Percentiles rank a stretch among this genome's conserved stretches.
phyloP scores from a whole-genome alignment of 2,888 invertebrate genomes.

The Lasioglossum marginatum region DNA sequence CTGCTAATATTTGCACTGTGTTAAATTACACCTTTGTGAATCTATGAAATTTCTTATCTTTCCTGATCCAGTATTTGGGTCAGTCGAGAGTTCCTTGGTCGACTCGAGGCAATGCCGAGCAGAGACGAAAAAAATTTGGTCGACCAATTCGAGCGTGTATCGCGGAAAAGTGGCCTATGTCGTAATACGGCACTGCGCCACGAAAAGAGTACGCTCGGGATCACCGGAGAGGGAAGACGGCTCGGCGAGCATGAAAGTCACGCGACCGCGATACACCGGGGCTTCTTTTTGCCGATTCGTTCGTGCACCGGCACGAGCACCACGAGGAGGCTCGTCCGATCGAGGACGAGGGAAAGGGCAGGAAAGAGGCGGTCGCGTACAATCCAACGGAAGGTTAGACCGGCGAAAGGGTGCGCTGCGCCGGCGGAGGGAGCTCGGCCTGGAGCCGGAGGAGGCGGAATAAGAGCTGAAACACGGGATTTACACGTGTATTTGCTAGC shows the following conservation, averaged over 20 bases:
- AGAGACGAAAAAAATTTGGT: not conserved
- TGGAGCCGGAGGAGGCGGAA: slow-evolving; percentile 64
- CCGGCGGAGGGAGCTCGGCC: slow-evolving; percentile 18
- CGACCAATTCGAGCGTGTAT: not conserved
- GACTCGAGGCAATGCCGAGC: too few relatives aligned
- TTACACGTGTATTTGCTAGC: slow-evolving; percentile 79
- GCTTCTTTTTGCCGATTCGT: slow-evolving; percentile 73
- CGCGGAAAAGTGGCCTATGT: slow-evolving; percentile 10
- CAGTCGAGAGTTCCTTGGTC: too few relatives aligned
- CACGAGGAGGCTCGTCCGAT: slow-evolving; percentile 44
- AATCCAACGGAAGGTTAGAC: slow-evolving; percentile 26
- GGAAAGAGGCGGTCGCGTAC: slow-evolving; percentile 26
- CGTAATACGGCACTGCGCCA: slow-evolving; percentile 50
- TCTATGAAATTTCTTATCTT: too few relatives aligned
- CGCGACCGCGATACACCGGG: slow-evolving; percentile 70
- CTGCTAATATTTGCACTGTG: too few relatives aligned
- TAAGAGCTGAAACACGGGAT: slow-evolving; percentile 79
- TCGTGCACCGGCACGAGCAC: slow-evolving; percentile 57
- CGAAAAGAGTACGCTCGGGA: slow-evolving; percentile 29
- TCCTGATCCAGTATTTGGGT: not conserved
- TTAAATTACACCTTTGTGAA: too few relatives aligned
- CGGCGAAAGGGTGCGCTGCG: slow-evolving; percentile 12
- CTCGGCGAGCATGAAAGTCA: slow-evolving; percentile 73
- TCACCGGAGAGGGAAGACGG: slow-evolving; percentile 26
- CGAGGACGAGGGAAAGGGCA: slow-evolving; percentile 41